Conservation (phyloP, 1,140 invertebrate genomes). For the Bursaphelenchus mucronatus region DNA sequence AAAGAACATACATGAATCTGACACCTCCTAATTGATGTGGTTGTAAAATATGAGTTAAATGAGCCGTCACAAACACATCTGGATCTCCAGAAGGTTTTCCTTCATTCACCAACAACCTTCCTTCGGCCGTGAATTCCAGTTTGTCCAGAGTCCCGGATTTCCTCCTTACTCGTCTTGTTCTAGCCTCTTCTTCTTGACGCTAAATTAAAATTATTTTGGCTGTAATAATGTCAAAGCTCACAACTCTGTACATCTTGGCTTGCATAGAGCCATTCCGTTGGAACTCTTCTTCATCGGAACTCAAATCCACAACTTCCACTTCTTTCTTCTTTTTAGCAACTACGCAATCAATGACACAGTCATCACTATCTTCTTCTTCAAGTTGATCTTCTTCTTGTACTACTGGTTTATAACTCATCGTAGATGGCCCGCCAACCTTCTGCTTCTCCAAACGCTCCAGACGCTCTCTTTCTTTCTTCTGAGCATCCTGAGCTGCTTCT, state of each 20-base stretch:
- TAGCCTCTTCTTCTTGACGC: neutral
- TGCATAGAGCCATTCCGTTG: neutral
- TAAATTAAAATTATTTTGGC: constrained; percentile 3
- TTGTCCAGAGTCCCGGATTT: constrained; percentile 28
- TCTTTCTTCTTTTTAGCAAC: constrained; percentile 30
- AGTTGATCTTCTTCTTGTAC: neutral
- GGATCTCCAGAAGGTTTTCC: constrained; percentile 86
- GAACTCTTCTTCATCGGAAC: constrained; percentile 27
- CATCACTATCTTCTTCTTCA: constrained; percentile 25
- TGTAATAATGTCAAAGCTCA: too few relatives aligned
- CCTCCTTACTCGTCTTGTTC: constrained; percentile 10
- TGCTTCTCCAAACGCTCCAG: constrained; percentile 40
- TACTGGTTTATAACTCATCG: constrained; percentile 25
- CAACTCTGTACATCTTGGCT: too few relatives aligned
- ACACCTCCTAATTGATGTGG: constrained; percentile 69
- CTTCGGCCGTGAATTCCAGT: constrained; percentile 67
- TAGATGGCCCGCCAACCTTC: constrained; percentile 11
- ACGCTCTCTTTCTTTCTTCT: constrained; percentile 34
- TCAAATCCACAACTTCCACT: constrained; percentile 35
- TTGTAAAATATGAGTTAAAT: constrained; percentile 85
- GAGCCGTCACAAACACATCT: constrained; percentile 85
- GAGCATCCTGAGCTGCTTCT: constrained; percentile 25
- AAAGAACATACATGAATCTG: constrained; percentile 46
- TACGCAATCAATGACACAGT: constrained; percentile 24
- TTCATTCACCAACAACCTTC: constrained; percentile 86